A percentile compares a stretch with the other conserved stretches of the same genome.
These are phyloP conservation scores for Phylloscopus collybita DNA, from an alignment of 2,797 vertebrate genomes.

Conservation along the genomic window DNA sequence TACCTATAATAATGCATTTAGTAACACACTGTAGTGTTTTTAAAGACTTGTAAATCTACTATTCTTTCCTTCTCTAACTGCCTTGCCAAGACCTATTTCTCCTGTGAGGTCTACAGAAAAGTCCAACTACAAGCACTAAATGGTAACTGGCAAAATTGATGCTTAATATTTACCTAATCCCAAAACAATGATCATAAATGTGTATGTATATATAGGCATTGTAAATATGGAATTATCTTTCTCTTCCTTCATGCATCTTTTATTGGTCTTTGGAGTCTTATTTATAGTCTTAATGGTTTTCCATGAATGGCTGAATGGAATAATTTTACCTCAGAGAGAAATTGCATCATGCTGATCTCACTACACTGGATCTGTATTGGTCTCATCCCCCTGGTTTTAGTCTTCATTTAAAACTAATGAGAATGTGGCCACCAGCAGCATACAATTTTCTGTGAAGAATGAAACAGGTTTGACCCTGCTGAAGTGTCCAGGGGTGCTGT, in stretches of 20 bases:
- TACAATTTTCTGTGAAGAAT: neutral
- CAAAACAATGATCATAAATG: neutral
- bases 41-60: neutral
- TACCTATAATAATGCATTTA: neutral
- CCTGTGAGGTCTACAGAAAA: neutral
- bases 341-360: conserved; percentile 3
- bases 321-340: conserved; percentile 39
- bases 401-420: conserved; percentile 5
- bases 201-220: neutral
- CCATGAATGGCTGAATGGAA: neutral
- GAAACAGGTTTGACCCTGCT: neutral
- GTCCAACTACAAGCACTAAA: neutral
- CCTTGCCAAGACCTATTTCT: conserved; percentile 1
- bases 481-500: neutral
- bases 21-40: neutral
- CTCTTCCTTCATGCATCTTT: neutral
- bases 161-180: conserved; percentile 16
- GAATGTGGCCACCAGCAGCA: neutral
- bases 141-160: neutral
- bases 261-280: conserved; percentile 48
- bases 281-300: conserved; percentile 7
- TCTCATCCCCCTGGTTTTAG: neutral
- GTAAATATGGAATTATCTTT: conserved; percentile 26
- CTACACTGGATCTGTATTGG: neutral
- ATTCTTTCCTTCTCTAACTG: neutral